Base-by-base conservation (phyloP, 2,888 invertebrate species). In the Xanthia icteritia region DNA sequence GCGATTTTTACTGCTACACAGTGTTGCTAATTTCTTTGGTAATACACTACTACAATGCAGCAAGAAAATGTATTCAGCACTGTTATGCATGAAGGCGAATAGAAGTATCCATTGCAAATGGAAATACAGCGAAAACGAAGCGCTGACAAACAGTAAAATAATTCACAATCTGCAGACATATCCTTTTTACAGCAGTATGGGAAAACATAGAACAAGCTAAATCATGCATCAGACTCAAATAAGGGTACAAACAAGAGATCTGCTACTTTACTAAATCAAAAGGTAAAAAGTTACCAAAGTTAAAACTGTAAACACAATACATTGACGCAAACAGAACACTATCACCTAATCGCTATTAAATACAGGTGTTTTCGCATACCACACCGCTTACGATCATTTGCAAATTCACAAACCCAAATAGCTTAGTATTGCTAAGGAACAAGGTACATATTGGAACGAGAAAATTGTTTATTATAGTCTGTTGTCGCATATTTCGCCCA, bases 341-440 rank as follows among this genome's bases (percentile, higher is more conserved):
- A 91, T 91, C 92, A 90, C 90, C 89, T 90, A 92, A 92, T 92
- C 90, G 90, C 88, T 87, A 84, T 89, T 90, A 89, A 91, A 87
- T 92, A 93, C 95, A 95, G 94, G 94, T 95, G 94, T 91, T 89
- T 92, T 92, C 89, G 92, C 93, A 95, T 95, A 92, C 93, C 94
- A 90, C 86, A 91, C 89, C 86, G 92, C 90, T 94, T 92, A 92
- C 91, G 90, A 92, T 91, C 88, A 89, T 89, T 90, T 82, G 81
- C 73, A 75, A 84, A 85, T 70, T 87, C 68, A 84, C 87, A 89
- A 91, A 89, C 89, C 89, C 74, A 90, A 90, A 90, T 89, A 89
- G 88, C 88, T 83, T 86, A 79, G 79, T 91, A 91, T 90, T 87
- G 84, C 91, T 81, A 87, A 82, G 90, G 79, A 88, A 92, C 91